Conservation (phyloP, 2,797 vertebrate genomes). For the Furcifer pardalis region DNA sequence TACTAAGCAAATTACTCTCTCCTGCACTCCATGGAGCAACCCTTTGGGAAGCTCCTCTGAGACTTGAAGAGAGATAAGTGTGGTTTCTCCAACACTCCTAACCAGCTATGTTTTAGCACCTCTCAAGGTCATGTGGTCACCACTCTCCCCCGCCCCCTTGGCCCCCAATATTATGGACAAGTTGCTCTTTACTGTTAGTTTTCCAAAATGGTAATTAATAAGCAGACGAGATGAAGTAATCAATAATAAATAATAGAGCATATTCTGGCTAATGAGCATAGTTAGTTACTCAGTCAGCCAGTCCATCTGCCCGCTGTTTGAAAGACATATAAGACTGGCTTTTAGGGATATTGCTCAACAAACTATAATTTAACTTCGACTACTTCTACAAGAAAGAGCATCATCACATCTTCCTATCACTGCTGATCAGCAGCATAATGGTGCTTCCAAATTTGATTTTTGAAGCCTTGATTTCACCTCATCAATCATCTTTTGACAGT, state of each 20-base stretch:
- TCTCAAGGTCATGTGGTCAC: no score
- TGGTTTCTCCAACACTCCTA: no score
- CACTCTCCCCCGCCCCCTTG: no score
- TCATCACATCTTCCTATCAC: not conserved
- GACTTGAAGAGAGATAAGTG: no score
- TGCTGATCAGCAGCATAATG: not conserved
- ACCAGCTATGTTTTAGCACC: no score
- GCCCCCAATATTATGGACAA: no score
- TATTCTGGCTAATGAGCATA: not conserved
- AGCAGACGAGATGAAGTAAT: no score
- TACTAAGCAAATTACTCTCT: no score
- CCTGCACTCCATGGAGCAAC: no score
- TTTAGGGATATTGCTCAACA: not conserved
- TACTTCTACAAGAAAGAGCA: not conserved
- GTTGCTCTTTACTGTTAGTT: no score
- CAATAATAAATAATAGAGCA: not conserved
- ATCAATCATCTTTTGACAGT: constrained; percentile 1
- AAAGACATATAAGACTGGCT: not conserved
- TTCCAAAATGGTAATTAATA: not conserved
- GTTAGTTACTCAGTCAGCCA: not conserved
- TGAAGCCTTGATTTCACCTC: constrained; percentile 1
- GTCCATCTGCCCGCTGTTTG: no score
- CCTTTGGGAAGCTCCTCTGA: no score
- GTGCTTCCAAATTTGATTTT: not conserved
- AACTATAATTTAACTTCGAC: not conserved